Evolutionary conservation across 1,140 invertebrate species (phyloP).

Genomic region (Drosophila lini): DNA sequence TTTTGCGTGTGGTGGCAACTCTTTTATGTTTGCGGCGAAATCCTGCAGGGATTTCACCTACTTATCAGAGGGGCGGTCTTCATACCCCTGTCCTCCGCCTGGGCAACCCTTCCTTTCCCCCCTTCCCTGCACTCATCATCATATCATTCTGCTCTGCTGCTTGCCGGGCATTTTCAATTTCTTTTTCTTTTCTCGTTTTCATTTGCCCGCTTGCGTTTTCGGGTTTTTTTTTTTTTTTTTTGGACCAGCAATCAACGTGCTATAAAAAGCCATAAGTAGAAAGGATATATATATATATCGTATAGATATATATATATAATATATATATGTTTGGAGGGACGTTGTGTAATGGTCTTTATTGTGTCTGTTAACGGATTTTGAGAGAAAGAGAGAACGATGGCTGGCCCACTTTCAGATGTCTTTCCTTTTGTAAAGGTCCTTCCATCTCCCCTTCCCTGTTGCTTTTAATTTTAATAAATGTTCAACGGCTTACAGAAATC

Average conservation of each 20-base stretch:
- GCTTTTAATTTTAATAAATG: slow-evolving; percentile 60
- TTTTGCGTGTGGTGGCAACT: slow-evolving; percentile 39
- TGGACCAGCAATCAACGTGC: slow-evolving; percentile 51
- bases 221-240: slow-evolving; percentile 17
- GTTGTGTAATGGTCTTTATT: slow-evolving; percentile 54
- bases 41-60: slow-evolving; percentile 43
- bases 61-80: slow-evolving; percentile 20
- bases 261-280: slow-evolving; percentile 57
- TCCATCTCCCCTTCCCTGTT: background rate
- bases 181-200: slow-evolving; percentile 40
- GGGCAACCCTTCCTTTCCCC: background rate
- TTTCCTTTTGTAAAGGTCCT: slow-evolving; percentile 4
- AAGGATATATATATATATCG: slow-evolving; percentile 11
- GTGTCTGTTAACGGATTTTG: slow-evolving; percentile 61
- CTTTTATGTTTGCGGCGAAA: slow-evolving; percentile 45
- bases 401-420: slow-evolving; percentile 26
- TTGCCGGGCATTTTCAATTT: slow-evolving; percentile 58
- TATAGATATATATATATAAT: slow-evolving; percentile 9
- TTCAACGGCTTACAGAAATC: slow-evolving; percentile 35
- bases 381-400: slow-evolving; percentile 3
- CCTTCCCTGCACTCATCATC: slow-evolving; percentile 32
- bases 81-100: background rate
- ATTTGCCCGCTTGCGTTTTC: slow-evolving; percentile 28
- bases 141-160: slow-evolving; percentile 65
- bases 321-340: slow-evolving; percentile 4